Percentiles rank a stretch among this genome's conserved stretches.
phyloP scores from a whole-genome alignment of 2,888 invertebrate species.

The Diabrotica balteata region DNA sequence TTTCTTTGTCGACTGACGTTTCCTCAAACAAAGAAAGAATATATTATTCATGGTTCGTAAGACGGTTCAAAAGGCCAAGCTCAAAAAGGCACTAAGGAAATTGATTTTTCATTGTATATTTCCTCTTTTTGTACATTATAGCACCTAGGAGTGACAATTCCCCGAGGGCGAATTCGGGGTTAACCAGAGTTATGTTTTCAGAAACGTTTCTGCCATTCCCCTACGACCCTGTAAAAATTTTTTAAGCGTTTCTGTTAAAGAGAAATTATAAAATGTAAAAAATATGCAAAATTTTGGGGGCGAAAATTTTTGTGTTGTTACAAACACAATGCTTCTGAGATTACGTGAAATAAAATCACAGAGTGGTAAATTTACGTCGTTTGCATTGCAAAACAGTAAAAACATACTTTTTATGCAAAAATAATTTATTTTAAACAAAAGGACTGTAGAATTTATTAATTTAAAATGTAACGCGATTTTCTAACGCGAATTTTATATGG shows the following conservation, averaged over 20 bases:
- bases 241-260: constrained; percentile 11
- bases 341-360: no score
- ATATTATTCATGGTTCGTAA: not conserved
- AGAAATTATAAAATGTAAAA: constrained; percentile 13
- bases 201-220: constrained; percentile 8
- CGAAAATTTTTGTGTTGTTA: not conserved
- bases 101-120: constrained; percentile 40
- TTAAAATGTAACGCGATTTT: no score
- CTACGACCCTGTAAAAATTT: constrained; percentile 3
- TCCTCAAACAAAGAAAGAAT: not conserved
- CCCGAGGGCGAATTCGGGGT: constrained; percentile 16
- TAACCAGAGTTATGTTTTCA: constrained; percentile 17
- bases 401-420: no score
- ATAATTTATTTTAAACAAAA: no score
- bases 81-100: constrained; percentile 29
- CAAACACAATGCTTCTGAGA: no score
- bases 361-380: no score
- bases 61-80: constrained; percentile 12
- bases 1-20: not conserved
- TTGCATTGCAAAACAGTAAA: no score
- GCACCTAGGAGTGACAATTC: constrained; percentile 30
- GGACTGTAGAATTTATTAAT: no score
- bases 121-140: constrained; percentile 36
- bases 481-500: no score
- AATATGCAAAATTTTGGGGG: constrained; percentile 6